phyloP scores from a whole-genome alignment of 2,113 vertebrate genomes.

The Myotis brandtii region DNA sequence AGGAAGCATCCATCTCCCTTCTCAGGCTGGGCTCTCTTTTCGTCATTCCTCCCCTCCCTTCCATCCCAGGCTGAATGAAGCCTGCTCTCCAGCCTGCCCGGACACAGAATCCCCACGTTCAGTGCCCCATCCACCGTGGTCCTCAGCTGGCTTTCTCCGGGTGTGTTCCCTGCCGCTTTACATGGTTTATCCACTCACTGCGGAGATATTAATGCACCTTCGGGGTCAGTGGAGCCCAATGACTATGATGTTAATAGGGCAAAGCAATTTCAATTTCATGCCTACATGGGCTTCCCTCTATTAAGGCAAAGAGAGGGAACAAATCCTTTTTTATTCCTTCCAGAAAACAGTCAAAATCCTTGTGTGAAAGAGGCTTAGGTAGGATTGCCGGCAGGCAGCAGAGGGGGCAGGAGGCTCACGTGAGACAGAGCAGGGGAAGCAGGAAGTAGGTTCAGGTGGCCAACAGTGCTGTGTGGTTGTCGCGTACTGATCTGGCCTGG shows the following conservation, averaged over 20 bases:
- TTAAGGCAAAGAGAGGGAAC: slow-evolving; percentile 56
- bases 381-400: not conserved
- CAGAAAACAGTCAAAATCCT: slow-evolving; percentile 41
- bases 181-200: not conserved
- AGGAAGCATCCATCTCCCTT: rapidly evolving
- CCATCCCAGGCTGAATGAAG: not conserved
- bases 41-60: rapidly evolving
- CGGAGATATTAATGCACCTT: slow-evolving; percentile 41
- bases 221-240: slow-evolving; percentile 45
- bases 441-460: not conserved
- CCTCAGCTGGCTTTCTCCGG: not conserved
- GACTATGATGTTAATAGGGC: slow-evolving; percentile 45
- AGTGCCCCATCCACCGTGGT: not conserved
- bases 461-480: rapidly evolving
- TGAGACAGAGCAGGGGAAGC: not conserved
- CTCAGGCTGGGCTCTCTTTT: not conserved
- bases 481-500: not conserved
- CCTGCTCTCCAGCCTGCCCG: not conserved
- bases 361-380: not conserved
- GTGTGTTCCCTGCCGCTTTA: not conserved
- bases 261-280: slow-evolving; percentile 74
- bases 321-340: slow-evolving; percentile 34
- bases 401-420: rapidly evolving
- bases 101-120: not conserved
- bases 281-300: slow-evolving; percentile 59